phyloP scores from a whole-genome alignment of 2,797 vertebrate genomes.

The Macrochelys suwanniensis region DNA sequence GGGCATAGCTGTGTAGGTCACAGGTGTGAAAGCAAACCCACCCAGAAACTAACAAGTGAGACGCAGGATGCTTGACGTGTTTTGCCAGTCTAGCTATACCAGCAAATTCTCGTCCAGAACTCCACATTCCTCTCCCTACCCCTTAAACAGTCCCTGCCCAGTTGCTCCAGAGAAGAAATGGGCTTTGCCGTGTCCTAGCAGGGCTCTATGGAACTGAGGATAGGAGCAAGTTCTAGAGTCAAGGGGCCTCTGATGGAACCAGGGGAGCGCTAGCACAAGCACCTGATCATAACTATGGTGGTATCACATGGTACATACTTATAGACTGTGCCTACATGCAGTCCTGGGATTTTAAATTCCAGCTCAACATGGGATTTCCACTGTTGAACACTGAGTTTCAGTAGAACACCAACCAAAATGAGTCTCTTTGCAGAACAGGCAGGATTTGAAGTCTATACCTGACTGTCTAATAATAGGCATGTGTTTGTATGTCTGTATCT shows the following conservation, averaged over 20 bases:
- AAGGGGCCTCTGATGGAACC: background rate
- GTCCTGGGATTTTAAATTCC: background rate
- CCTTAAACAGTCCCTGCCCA: background rate
- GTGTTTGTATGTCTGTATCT: conserved; percentile 59
- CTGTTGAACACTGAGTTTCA: background rate
- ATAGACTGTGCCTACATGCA: background rate
- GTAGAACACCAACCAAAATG: background rate
- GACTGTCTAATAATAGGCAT: background rate
- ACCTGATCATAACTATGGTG: rapidly evolving
- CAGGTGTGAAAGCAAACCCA: background rate
- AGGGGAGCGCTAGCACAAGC: background rate
- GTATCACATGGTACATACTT: background rate
- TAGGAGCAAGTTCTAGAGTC: background rate
- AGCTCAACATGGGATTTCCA: background rate
- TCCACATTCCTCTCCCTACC: background rate
- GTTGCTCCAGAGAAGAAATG: background rate
- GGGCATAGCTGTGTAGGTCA: background rate
- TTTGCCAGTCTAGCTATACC: background rate
- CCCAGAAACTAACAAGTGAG: background rate
- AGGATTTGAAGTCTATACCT: background rate
- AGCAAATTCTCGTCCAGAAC: rapidly evolving
- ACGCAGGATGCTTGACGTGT: background rate
- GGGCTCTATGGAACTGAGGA: background rate
- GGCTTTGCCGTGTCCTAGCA: background rate
- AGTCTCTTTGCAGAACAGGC: background rate